A percentile compares a stretch with the other conserved stretches of the same genome.
These are phyloP conservation scores for Carlito syrichta DNA, from an alignment of 2,113 vertebrate genomes.

Conservation along the genomic window DNA sequence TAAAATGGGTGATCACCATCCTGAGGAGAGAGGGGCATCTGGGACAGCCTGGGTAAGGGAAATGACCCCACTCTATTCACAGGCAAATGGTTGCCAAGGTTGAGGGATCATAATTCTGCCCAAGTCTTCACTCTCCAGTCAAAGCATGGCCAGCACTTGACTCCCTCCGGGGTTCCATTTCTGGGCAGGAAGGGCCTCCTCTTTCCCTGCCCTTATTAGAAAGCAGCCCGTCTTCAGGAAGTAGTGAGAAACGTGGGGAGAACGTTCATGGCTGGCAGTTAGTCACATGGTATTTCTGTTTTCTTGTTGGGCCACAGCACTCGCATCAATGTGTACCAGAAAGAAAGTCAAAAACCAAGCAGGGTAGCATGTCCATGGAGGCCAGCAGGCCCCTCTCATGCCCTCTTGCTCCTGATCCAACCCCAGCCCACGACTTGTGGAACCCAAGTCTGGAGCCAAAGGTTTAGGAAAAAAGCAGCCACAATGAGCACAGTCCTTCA, in stretches of 20 bases:
- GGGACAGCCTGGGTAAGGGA: not conserved
- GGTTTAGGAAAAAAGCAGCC: not conserved
- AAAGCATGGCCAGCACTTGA: not conserved
- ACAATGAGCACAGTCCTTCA: not conserved
- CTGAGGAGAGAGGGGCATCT: not conserved
- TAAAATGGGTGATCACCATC: not conserved
- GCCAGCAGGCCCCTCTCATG: not conserved
- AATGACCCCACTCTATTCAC: not conserved
- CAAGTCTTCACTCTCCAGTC: not conserved
- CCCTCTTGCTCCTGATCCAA: not conserved
- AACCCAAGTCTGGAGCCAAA: not conserved
- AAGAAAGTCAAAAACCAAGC: not conserved
- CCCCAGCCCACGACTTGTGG: not conserved
- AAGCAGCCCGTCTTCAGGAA: not conserved
- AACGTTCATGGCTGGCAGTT: too few species aligned
- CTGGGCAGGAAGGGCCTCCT: not conserved
- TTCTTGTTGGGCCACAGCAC: not conserved
- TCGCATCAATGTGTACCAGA: not conserved
- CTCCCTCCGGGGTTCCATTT: not conserved
- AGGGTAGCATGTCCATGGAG: not conserved
- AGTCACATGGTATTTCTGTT: not conserved
- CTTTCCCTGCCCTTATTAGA: not conserved
- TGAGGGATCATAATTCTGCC: not conserved
- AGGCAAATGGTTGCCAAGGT: not conserved
- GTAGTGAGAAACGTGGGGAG: not conserved